Evolutionary conservation across 2,113 vertebrate genomes (phyloP), one percentile per base, ranked within the genome.

Genomic region (Aramus guarauna): DNA sequence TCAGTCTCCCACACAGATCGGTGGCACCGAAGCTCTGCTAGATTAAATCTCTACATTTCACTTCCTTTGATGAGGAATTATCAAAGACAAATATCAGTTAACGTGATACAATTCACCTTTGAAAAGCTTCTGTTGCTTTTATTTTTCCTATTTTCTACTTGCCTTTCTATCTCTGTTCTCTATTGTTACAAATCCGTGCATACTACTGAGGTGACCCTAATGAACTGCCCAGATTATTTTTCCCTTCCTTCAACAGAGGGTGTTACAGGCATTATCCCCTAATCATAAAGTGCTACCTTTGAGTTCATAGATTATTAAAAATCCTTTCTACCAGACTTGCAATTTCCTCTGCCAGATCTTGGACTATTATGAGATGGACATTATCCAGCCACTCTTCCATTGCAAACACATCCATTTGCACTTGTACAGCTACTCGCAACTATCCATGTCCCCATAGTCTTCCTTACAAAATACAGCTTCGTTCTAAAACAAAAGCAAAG

Each of bases 221-320:
- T 6, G 7, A 90, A 11, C 50, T 80, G 56, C 24, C 9, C 39
- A 76, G 81, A 58, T 73, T 62, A 73, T 64, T 93, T 56, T 79
- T 84, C 23, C 37, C 21, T 84, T 85, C 41, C 72, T 77, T 73
- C 39, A 75, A 22, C 3, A 90, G 53, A 90, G 11, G 50, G n/a
- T 83, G 45, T 67, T 73, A 85, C 18, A 85, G 41, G 20, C 45
- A 64, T 90, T 77, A 90, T 71, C 20, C 27, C 18, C 14, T 36
- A 83, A 23, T 55, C 55, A 85, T 34, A 73, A 91, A 92, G 34
- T 45, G 26, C 47, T 91, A 47, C 60, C 50, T 94, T 78, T 67
- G n/a, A 89, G 47, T 91, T 89, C 60, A 78, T 11, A 79, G 76
- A 75, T 81, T 91, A 94, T 62, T 76, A 94, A 93, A 90, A 96